These are phyloP conservation scores for Hepsetus odoe DNA, from an alignment of 2,113 vertebrate species.

Conservation along the genomic window DNA sequence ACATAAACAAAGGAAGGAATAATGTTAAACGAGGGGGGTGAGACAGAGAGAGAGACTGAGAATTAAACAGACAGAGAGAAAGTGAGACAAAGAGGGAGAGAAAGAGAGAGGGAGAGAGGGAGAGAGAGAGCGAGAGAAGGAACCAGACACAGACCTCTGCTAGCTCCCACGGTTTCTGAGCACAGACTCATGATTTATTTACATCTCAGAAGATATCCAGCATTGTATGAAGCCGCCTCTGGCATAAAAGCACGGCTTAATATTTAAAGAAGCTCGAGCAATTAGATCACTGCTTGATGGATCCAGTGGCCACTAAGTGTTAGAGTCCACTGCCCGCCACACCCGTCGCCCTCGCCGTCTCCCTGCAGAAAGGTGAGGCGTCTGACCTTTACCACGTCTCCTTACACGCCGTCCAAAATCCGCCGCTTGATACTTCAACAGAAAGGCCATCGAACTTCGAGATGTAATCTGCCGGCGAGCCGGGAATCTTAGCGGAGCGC, in stretches of 20 bases:
- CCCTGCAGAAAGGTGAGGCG: slow-evolving; percentile 34
- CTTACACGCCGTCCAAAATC: slow-evolving; percentile 3
- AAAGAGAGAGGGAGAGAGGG: too few species aligned
- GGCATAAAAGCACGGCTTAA: slow-evolving; percentile 38
- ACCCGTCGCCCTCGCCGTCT: too few species aligned
- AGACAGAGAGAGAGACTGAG: not conserved
- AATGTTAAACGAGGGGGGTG: not conserved
- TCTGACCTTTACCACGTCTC: slow-evolving; percentile 26
- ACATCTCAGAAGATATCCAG: slow-evolving; percentile 55
- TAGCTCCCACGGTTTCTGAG: slow-evolving; percentile 43
- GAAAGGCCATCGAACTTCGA: slow-evolving; percentile 1
- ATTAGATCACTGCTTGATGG: slow-evolving; percentile 61
- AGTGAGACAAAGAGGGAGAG: too few species aligned
- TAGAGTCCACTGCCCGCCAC: too few species aligned
- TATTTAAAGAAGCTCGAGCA: slow-evolving; percentile 55
- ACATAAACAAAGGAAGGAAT: not conserved
- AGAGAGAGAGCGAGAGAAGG: too few species aligned
- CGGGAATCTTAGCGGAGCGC: not conserved
- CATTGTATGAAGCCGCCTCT: slow-evolving; percentile 48
- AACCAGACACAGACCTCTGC: too few species aligned
- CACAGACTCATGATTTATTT: slow-evolving; percentile 62
- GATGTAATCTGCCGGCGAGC: not conserved
- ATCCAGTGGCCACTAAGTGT: slow-evolving; percentile 52
- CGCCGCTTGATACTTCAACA: not conserved
- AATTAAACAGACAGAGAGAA: not conserved